Base-by-base conservation (phyloP, 2,888 invertebrate genomes). In the Chalcis sispes region DNA sequence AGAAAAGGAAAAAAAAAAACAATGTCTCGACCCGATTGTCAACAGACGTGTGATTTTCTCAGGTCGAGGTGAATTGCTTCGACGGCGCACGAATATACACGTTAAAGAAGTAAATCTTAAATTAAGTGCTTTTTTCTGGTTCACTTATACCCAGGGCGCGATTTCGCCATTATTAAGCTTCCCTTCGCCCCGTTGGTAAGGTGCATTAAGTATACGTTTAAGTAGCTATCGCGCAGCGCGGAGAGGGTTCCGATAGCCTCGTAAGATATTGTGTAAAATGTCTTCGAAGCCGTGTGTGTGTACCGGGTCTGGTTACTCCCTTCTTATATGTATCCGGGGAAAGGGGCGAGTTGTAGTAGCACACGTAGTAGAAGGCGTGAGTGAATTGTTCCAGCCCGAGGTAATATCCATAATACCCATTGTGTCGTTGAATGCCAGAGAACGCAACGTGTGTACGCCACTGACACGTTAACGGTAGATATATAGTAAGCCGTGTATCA, bases 221-320 rank as follows among this genome's bases (percentile, higher is more conserved):
- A 72, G 67, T 76, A 72, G 62, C 56, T 42, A 18, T 13, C 8
- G 61, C 36, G 20, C 42, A 32, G 20, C 50, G 18, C 13, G 29
- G 61, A 1, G 10, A 18, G 20, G 10, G 23, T 2, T 2, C 32
- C 61, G 67, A 74, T 61, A 70, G 65, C 69, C 75, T 46, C 58
- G 18, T 65, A 70, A 75, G 70, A 65, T 75, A 75, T 75, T 52
- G 75, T 65, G 70, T 32, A 52, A 70, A 42, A 71, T 52, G 61
- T 71, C 52, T 61, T 40, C 32, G 15, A n/a, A 27, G 36, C n/a
- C 54, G 29, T 3, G 32, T 32, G 32, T 32, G 32, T 32, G 32
- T n/a, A n/a, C n/a, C n/a, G n/a, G n/a, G n/a, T n/a, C n/a, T n/a
- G n/a, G n/a, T n/a, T n/a, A n/a, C n/a, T n/a, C n/a, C n/a, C n/a